Conservation (phyloP, 2,888 invertebrate genomes). For the Lasioglossum leucozonium region DNA sequence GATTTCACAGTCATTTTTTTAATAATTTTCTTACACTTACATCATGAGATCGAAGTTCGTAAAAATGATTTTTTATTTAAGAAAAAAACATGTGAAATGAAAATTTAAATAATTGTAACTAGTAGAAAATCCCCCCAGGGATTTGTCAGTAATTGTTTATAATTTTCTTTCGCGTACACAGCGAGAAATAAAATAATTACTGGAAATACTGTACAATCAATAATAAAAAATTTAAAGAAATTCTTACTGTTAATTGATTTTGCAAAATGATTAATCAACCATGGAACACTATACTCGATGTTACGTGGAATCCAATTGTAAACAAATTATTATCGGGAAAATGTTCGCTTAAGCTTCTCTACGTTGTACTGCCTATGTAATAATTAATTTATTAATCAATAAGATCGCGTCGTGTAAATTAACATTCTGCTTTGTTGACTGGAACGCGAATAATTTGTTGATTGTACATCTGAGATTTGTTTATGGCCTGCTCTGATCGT, state of each 20-base stretch:
- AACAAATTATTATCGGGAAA: constrained; percentile 1
- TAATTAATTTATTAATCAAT: constrained; percentile 39
- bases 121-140: background rate
- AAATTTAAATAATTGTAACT: background rate
- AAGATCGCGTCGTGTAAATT: constrained; percentile 24
- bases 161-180: background rate
- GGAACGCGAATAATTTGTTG: constrained; percentile 51
- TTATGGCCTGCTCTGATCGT: background rate
- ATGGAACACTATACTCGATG: background rate
- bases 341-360: background rate
- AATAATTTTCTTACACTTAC: too few relatives aligned
- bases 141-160: background rate
- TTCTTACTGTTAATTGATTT: background rate
- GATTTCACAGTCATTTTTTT: background rate
- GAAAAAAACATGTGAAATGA: background rate
- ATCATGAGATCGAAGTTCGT: background rate
- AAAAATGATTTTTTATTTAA: background rate
- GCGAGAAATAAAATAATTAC: background rate
- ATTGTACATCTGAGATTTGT: constrained; percentile 11
- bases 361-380: constrained; percentile 13
- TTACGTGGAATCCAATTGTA: background rate
- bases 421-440: constrained; percentile 51
- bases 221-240: background rate
- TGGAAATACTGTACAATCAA: background rate
- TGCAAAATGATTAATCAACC: background rate